Evolutionary conservation across 2,797 vertebrate genomes (phyloP).

Genomic region (Malacoctenus gilli): DNA sequence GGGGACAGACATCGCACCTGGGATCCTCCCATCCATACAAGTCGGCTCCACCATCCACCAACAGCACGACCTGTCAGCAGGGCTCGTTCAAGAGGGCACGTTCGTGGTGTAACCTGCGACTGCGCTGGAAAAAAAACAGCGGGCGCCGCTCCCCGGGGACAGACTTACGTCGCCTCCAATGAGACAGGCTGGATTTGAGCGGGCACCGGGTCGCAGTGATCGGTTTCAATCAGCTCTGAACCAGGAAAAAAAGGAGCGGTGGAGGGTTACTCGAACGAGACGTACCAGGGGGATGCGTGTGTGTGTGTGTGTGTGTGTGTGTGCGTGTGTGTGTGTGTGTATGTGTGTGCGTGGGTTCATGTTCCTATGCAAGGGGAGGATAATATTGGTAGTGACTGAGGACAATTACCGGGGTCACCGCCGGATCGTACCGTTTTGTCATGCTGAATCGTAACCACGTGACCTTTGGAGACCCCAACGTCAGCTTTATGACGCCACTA

Average conservation of each 20-base stretch:
- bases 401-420: slow-evolving; percentile 48
- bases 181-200: slow-evolving; percentile 21
- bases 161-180: slow-evolving; percentile 52
- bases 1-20: slow-evolving; percentile 51
- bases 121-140: slow-evolving; percentile 56
- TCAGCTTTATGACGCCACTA: slow-evolving; percentile 32
- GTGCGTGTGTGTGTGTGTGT: no score
- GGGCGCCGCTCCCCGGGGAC: slow-evolving; percentile 56
- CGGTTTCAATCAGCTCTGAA: slow-evolving; percentile 58
- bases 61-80: slow-evolving; percentile 51
- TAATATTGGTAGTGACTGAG: slow-evolving; percentile 48
- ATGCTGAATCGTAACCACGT: slow-evolving; percentile 44
- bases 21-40: slow-evolving; percentile 33
- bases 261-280: slow-evolving; percentile 18
- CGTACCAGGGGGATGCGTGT: slow-evolving; percentile 21
- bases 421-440: slow-evolving; percentile 43
- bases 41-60: slow-evolving; percentile 8
- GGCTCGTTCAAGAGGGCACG: slow-evolving; percentile 42
- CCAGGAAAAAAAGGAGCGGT: slow-evolving; percentile 22
- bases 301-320: slow-evolving; percentile 15
- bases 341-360: slow-evolving; percentile 3
- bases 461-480: slow-evolving; percentile 30
- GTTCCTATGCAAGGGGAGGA: slow-evolving; percentile 18
- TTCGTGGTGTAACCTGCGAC: slow-evolving; percentile 66
- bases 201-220: slow-evolving; percentile 39